Conservation (phyloP, 2,797 vertebrate genomes). For the Taeniopygia guttata region DNA sequence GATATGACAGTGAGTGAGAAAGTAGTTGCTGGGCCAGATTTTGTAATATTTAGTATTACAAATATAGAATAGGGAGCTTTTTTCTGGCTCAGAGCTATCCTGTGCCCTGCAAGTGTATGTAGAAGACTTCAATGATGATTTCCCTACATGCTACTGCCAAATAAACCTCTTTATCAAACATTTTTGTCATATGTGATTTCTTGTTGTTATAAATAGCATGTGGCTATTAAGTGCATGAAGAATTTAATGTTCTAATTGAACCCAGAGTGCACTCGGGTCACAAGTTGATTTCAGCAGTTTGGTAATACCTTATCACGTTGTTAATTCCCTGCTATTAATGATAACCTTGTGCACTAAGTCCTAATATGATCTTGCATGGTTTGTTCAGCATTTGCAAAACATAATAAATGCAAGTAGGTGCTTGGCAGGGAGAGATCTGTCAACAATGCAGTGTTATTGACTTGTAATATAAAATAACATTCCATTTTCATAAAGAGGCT, state of each 20-base stretch:
- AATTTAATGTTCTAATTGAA: not conserved
- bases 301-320: not conserved
- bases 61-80: not conserved
- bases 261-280: not conserved
- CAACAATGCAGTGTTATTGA: not conserved
- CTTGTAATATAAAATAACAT: not conserved
- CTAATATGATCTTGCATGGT: not conserved
- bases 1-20: not conserved
- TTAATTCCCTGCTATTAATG: not conserved
- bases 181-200: not conserved
- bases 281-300: not conserved
- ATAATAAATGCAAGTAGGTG: not conserved
- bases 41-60: not conserved
- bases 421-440: not conserved
- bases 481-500: not conserved
- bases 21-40: not conserved
- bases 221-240: not conserved
- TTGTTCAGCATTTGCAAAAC: constrained; percentile 6
- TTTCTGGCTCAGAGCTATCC: not conserved
- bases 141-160: not conserved
- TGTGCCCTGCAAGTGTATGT: not conserved
- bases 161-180: not conserved
- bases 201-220: not conserved
- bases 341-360: not conserved
- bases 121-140: not conserved